Evolutionary conservation across 1,140 invertebrate genomes (phyloP).

Genomic region (Trichogramma pretiosum): DNA sequence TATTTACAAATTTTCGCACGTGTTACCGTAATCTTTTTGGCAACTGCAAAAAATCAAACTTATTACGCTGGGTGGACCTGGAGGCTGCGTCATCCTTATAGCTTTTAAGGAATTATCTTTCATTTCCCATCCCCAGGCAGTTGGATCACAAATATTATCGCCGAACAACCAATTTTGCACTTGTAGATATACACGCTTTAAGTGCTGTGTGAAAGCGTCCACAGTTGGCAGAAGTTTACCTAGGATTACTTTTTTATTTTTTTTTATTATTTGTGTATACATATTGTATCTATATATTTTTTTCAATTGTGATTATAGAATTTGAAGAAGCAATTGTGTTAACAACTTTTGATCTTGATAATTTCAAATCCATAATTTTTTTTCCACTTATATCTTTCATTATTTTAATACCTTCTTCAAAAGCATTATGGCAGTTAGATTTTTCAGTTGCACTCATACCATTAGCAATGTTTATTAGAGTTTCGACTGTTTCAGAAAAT

Average conservation of each 20-base stretch:
- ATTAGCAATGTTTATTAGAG: not conserved
- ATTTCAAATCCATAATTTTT: not conserved
- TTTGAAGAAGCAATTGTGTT: too few species aligned
- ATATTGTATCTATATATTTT: not conserved
- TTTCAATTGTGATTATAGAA: too few species aligned
- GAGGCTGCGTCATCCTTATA: not conserved
- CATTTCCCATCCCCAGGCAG: not conserved
- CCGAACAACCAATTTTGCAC: not conserved
- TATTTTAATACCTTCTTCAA: not conserved
- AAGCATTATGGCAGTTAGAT: not conserved
- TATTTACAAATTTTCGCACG: too few species aligned
- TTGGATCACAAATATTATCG: not conserved
- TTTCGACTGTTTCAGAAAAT: not conserved
- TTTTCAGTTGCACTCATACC: not conserved
- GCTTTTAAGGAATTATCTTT: not conserved
- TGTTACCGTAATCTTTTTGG: not conserved
- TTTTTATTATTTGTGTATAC: not conserved
- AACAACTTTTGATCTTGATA: not conserved
- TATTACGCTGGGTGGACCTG: not conserved
- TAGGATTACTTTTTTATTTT: not conserved
- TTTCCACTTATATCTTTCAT: not conserved
- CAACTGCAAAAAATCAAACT: not conserved
- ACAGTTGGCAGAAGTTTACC: not conserved
- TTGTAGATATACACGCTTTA: not conserved
- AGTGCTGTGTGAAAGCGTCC: not conserved